These are phyloP conservation scores for Acanthosepion pharaonis DNA, from an alignment of 2,888 invertebrate genomes.

Conservation along the genomic window DNA sequence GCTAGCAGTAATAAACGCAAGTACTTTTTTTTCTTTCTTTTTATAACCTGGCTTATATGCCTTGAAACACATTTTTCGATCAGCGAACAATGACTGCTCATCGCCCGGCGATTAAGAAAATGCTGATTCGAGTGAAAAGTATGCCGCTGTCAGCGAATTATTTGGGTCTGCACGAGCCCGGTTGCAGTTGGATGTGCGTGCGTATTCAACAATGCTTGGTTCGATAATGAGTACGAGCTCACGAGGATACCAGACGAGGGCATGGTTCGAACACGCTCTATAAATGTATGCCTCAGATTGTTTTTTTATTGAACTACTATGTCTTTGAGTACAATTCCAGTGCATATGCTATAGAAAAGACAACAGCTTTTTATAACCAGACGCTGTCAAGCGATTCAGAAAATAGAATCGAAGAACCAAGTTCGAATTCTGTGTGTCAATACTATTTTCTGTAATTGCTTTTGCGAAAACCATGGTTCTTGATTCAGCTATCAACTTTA, in stretches of 20 bases:
- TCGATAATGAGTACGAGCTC: neutral
- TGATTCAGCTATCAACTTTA: too few relatives aligned
- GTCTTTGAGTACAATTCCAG: neutral
- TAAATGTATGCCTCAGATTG: neutral
- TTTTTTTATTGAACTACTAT: neutral
- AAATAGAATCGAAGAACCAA: too few relatives aligned
- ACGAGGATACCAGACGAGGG: neutral
- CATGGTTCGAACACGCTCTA: neutral
- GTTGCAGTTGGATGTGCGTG: neutral
- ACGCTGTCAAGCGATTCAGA: neutral
- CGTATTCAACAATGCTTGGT: neutral
- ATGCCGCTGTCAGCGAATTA: neutral
- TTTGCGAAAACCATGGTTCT: too few relatives aligned
- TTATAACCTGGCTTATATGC: neutral
- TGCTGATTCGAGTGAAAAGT: neutral
- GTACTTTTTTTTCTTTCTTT: too few relatives aligned
- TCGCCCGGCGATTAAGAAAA: neutral
- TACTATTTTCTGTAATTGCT: too few relatives aligned
- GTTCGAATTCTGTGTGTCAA: too few relatives aligned
- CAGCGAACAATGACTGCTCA: neutral
- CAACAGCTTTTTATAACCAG: neutral
- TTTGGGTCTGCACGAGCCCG: neutral
- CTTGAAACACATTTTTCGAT: neutral
- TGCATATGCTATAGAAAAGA: neutral
- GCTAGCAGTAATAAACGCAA: neutral